Base-by-base conservation (phyloP, 2,797 vertebrate genomes). In the Etheostoma perlongum region DNA sequence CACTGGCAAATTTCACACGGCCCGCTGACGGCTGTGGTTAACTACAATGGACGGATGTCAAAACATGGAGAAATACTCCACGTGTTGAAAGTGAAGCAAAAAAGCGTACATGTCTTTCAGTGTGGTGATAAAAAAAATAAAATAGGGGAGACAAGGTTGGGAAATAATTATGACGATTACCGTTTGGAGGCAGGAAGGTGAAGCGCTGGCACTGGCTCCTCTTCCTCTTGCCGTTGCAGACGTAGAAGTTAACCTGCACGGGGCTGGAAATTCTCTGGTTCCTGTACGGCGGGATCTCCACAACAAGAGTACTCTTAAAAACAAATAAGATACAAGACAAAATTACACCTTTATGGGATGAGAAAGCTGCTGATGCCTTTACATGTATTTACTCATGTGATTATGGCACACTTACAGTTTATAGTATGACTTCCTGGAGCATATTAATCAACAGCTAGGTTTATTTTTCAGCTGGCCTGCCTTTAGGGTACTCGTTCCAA, bases 211-310 rank as follows among this genome's bases (percentile, higher is more conserved):
- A 96, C 90, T 99, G 98, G 94, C 98, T 99, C 89, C 97, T 96
- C 96, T 99, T 99, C 90, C 98, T 95, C 90, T 99, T 99, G 88
- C 98, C 98, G 0, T 99, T 99, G 96, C 98, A 99, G 83, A 99
- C 96, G 21, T 99, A 99, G 95, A 98, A 98, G 90, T 96, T 97
- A 69, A 99, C 97, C 69, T 96, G 96, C 76, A 97, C 96, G 0
- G 97, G 96, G 89, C 93, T 97, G 91, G 95, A 95, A 91, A 98
- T 96, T 85, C 97, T 96, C 94, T 97, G 97, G 88, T 97, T 98
- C 77, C 96, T 96, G 88, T 99, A 99, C 0, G 97, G 97, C 1
- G 98, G 98, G 68, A 99, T 95, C 93, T 99, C 98, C 66, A 98
- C 96, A 85, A 98, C 94, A 87, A 99, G 36, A 0, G 96, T 91